Base-by-base conservation (phyloP, 2,888 invertebrate genomes). In the Aquatica leii region DNA sequence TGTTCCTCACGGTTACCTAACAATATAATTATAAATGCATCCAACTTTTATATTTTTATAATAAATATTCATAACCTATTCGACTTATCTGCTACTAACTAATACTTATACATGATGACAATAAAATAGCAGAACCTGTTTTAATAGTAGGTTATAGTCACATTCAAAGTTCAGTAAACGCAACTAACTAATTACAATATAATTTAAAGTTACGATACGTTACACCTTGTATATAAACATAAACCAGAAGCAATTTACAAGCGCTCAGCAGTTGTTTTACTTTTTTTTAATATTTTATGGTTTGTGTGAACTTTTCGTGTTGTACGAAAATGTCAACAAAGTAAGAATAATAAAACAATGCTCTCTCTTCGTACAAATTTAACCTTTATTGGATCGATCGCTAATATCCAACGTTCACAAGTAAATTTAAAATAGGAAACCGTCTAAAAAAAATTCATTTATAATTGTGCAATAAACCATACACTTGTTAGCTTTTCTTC, bases 311-410 rank as follows among this genome's bases (percentile, higher is more conserved):
- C 53, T 59, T 52, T 59, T 31, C 24, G 11, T 37, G 31, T 53
- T 34, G 53, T 52, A 46, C 4, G 37, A 34, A 53, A 59, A 59
- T 52, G 59, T 53, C 59, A 48, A 53, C 59, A 53, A 59, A 46
- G 53, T 52, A 52, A 59, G 52, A 40, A 41, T 59, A 59, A 31
- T 59, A 59, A 46, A 41, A 59, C 43, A 59, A 41, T 59, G 24
- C 24, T 59, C 46, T 4, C 24, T n/a, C 14, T 18, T 20, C 20
- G 24, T 31, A 11, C 34, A 59, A 20, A 24, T 57, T 57, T 58
- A 51, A 58, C 50, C 58, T 58, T 51, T 58, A 58, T 58, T 41
- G 51, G 15, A 58, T 58, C 51, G 51, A 58, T 50, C 51, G 41
- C 24, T 57, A 50, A 57, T 57, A 57, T 35, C 43, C 46, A 46